Evolutionary conservation across 2,888 invertebrate genomes (phyloP).

Genomic region (Hofmannophila pseudospretella): DNA sequence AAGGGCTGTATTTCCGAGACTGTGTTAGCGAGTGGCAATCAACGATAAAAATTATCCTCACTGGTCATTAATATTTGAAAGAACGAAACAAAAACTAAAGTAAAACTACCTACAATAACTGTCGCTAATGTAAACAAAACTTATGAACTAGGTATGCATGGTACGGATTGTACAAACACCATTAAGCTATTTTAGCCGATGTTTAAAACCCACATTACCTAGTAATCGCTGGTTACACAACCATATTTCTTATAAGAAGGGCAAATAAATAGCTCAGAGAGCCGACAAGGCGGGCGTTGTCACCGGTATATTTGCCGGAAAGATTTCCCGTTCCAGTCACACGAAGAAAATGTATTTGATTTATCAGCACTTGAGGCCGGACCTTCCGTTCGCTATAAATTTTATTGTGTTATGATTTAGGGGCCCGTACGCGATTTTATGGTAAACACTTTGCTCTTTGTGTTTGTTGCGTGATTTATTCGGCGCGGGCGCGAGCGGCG

Average conservation of each 20-base stretch:
- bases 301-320: constrained; percentile 60
- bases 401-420: constrained; percentile 77
- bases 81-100: too few relatives aligned
- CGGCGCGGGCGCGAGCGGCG: constrained; percentile 20
- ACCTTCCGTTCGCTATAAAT: constrained; percentile 75
- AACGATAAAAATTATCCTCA: too few relatives aligned
- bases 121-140: too few relatives aligned
- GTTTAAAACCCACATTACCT: too few relatives aligned
- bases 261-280: constrained; percentile 4
- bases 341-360: constrained; percentile 74
- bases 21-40: too few relatives aligned
- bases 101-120: too few relatives aligned
- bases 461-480: constrained; percentile 64
- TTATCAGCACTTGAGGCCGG: constrained; percentile 75
- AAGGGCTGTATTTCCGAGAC: too few relatives aligned
- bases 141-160: too few relatives aligned
- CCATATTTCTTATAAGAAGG: neutral
- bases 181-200: too few relatives aligned
- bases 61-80: too few relatives aligned
- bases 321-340: constrained; percentile 66
- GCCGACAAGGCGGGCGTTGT: constrained; percentile 24
- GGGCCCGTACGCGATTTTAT: constrained; percentile 70
- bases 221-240: too few relatives aligned
- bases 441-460: constrained; percentile 74
- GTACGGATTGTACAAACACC: too few relatives aligned